These are phyloP conservation scores for Tolmerus cingulatus DNA, from an alignment of 2,888 invertebrate species.

Conservation along the genomic window DNA sequence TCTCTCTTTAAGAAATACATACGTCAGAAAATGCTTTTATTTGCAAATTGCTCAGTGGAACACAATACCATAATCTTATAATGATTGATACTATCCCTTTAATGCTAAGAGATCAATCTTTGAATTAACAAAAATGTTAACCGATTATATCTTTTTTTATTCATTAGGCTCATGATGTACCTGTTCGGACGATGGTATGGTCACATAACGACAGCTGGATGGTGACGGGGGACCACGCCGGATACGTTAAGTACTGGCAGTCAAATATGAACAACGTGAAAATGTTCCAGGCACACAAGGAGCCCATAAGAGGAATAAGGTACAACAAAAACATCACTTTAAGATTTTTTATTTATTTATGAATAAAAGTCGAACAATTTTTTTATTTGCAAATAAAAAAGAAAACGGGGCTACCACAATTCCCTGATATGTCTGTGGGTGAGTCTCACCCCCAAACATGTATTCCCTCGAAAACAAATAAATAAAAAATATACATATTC, in stretches of 20 bases:
- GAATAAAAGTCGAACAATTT: constrained; percentile 2
- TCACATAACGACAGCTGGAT: constrained; percentile 99
- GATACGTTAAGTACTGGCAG: constrained; percentile 99
- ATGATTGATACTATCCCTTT: too few species aligned
- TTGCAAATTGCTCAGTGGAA: too few species aligned
- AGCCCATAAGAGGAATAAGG: constrained; percentile 98
- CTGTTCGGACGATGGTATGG: constrained; percentile 99
- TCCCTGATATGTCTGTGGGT: background rate
- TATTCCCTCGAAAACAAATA: constrained; percentile 34
- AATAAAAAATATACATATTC: constrained; percentile 28
- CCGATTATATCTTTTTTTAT: background rate
- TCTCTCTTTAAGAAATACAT: too few species aligned
- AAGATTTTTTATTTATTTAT: constrained; percentile 48
- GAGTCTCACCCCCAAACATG: background rate
- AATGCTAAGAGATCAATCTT: background rate
- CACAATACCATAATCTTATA: background rate
- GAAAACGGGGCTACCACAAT: background rate
- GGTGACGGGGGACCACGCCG: constrained; percentile 98
- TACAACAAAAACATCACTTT: constrained; percentile 65
- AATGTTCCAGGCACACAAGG: constrained; percentile 99
- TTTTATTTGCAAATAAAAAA: constrained; percentile 28
- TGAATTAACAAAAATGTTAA: background rate
- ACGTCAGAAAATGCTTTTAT: too few species aligned
- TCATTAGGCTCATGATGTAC: constrained; percentile 94
- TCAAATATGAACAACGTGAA: constrained; percentile 99